phyloP scores from a whole-genome alignment of 2,113 vertebrate species.

The Paramisgurnus dabryanus region DNA sequence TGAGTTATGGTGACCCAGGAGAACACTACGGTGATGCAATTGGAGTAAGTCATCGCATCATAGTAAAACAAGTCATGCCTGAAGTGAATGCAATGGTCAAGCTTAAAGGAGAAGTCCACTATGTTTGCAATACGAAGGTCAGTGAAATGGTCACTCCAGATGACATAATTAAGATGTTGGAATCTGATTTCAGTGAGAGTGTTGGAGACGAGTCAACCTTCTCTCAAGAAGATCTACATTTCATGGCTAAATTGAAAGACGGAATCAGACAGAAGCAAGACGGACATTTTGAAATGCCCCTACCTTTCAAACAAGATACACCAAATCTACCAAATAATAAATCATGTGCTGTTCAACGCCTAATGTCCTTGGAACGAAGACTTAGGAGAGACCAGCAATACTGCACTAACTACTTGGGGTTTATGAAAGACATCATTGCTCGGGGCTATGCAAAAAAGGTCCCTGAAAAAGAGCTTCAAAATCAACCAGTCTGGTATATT shows the following conservation, averaged over 20 bases:
- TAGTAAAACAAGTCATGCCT: neutral
- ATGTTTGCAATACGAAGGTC: too few relatives aligned
- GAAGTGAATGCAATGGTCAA: too few relatives aligned
- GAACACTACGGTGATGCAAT: slow-evolving; percentile 2
- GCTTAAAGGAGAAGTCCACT: too few relatives aligned
- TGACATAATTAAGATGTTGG: too few relatives aligned
- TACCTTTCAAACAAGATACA: neutral
- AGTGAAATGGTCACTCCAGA: too few relatives aligned
- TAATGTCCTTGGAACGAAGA: neutral
- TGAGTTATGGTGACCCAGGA: neutral
- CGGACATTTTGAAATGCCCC: too few relatives aligned
- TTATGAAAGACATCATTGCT: too few relatives aligned
- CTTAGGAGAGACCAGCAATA: neutral
- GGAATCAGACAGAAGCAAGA: slow-evolving; percentile 21
- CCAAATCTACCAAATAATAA: slow-evolving; percentile 10
- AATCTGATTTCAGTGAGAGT: too few relatives aligned
- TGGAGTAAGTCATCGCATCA: slow-evolving; percentile 24
- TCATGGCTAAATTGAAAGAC: slow-evolving; percentile 13
- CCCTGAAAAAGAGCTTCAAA: too few relatives aligned
- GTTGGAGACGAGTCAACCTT: neutral
- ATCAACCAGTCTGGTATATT: too few relatives aligned
- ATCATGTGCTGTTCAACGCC: slow-evolving; percentile 1
- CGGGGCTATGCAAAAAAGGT: too few relatives aligned
- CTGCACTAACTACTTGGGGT: neutral
- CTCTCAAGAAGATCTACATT: slow-evolving; percentile 36